Evolutionary conservation across 2,797 vertebrate species (phyloP).

Genomic region (Furcifer pardalis): DNA sequence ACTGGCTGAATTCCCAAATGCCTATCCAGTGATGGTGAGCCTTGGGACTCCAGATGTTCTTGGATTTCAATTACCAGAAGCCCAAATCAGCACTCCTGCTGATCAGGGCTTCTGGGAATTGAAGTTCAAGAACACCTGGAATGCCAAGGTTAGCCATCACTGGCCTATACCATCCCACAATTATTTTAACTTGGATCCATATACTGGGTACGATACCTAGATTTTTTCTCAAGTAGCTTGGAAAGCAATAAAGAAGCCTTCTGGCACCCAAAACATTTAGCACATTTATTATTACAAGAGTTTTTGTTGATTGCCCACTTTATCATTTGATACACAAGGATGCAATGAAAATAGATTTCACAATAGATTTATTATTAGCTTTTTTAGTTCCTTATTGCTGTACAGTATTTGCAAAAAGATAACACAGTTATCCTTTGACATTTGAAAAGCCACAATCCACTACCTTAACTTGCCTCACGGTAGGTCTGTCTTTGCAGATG

Average conservation of each 20-base stretch:
- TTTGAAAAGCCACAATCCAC: neutral
- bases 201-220: no score
- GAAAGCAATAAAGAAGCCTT: neutral
- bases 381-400: neutral
- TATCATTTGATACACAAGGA: neutral
- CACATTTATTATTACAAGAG: neutral
- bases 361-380: neutral
- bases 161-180: no score
- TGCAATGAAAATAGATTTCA: neutral
- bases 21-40: neutral
- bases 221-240: neutral
- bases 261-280: neutral
- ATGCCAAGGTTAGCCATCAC: neutral
- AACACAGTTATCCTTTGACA: neutral
- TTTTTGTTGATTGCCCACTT: neutral
- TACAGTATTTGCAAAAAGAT: neutral
- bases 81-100: no score
- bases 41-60: neutral
- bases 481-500: neutral
- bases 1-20: neutral
- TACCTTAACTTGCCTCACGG: neutral
- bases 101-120: no score
- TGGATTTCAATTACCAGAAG: no score
- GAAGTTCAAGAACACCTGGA: no score
- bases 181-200: neutral